Conservation (phyloP, 2,113 vertebrate genomes). For the Crotalus tigris region DNA sequence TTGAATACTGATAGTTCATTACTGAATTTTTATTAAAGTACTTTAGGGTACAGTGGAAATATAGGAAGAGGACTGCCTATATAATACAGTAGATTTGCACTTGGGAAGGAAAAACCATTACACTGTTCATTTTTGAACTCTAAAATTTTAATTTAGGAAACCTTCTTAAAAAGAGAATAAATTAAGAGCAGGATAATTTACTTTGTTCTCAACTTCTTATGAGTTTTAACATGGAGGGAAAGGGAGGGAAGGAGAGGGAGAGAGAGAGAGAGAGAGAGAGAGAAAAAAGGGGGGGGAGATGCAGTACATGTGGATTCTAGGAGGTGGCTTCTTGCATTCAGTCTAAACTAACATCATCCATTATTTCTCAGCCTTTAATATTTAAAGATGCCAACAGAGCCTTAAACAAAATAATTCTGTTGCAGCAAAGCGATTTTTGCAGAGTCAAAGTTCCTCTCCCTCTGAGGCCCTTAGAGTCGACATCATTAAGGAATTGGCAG, state of each 20-base stretch:
- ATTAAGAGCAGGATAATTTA: not conserved
- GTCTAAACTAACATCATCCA: not conserved
- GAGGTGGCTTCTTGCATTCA: not conserved
- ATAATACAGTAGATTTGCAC: not conserved
- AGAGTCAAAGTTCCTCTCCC: conserved; percentile 48
- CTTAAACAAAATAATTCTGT: conserved; percentile 49
- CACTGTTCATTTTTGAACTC: not conserved
- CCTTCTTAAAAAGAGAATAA: not conserved
- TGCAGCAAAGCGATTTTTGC: conserved; percentile 26
- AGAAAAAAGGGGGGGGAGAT: not conserved
- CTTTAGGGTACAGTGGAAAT: not conserved
- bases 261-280: fast-evolving
- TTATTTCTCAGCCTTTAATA: not conserved
- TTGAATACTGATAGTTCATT: not conserved
- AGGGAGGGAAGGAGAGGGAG: not conserved
- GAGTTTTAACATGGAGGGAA: not conserved
- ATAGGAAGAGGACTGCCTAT: not conserved
- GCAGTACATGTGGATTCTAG: not conserved
- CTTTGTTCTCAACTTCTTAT: not conserved
- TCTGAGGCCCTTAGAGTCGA: not conserved
- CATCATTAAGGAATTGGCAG: conserved; percentile 29
- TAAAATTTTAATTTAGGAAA: not conserved
- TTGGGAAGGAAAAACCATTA: not conserved
- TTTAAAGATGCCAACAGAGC: not conserved
- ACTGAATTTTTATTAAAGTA: not conserved